These are phyloP conservation scores for Thamnaconus septentrionalis DNA, from an alignment of 2,113 vertebrate species.

Conservation along the genomic window DNA sequence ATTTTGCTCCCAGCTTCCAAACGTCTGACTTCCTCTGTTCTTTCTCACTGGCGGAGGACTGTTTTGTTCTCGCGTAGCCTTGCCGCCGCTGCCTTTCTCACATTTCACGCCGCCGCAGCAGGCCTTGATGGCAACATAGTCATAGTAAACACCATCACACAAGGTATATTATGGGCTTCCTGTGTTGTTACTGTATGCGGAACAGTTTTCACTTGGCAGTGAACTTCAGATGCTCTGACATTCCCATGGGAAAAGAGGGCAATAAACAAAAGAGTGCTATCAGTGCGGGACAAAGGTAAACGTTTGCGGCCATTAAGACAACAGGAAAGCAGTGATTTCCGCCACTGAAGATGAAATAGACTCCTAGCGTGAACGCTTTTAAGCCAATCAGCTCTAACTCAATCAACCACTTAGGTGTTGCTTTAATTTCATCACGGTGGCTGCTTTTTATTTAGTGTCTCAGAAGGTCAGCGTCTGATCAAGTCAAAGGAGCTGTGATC, in stretches of 20 bases:
- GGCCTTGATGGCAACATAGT: constrained; percentile 50
- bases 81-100: constrained; percentile 50
- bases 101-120: constrained; percentile 20
- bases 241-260: constrained; percentile 70
- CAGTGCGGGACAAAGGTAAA: constrained; percentile 60
- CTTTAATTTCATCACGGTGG: constrained; percentile 73
- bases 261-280: constrained; percentile 69
- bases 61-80: constrained; percentile 63
- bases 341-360: constrained; percentile 70
- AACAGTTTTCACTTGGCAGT: constrained; percentile 45
- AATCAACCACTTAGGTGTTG: constrained; percentile 71
- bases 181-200: constrained; percentile 45
- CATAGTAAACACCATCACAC: constrained; percentile 47
- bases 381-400: constrained; percentile 72
- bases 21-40: constrained; percentile 45
- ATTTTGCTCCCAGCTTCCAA: constrained; percentile 47
- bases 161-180: neutral
- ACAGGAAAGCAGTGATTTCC: constrained; percentile 76
- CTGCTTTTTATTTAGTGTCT: constrained; percentile 67
- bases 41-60: constrained; percentile 52
- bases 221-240: constrained; percentile 46
- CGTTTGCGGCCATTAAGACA: constrained; percentile 68
- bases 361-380: constrained; percentile 49
- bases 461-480: constrained; percentile 71
- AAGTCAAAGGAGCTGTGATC: constrained; percentile 72